phyloP scores from a whole-genome alignment of 2,113 vertebrate genomes.

The Mastomys natalensis region DNA sequence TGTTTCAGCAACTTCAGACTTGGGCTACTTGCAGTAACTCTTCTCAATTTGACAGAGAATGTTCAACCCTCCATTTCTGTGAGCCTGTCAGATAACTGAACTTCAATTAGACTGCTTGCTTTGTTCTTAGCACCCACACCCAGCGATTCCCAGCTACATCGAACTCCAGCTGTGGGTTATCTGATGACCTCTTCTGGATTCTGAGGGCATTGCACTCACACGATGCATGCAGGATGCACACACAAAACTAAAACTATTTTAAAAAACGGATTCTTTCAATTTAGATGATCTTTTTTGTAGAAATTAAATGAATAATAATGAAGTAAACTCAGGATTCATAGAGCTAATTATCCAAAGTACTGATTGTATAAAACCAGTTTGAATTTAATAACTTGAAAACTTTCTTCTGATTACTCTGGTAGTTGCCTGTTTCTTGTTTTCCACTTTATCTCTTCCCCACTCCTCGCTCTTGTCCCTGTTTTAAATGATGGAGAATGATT shows the following conservation, averaged over 20 bases:
- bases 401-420: background rate
- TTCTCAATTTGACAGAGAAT: slow-evolving; percentile 38
- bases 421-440: background rate
- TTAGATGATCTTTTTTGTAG: background rate
- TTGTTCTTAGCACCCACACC: background rate
- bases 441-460: no score
- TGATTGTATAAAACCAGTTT: background rate
- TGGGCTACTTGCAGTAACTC: background rate
- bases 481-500: background rate
- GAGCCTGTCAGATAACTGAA: background rate
- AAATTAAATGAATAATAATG: background rate
- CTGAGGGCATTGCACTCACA: background rate
- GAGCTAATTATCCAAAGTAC: background rate
- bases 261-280: background rate
- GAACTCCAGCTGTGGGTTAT: background rate
- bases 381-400: background rate
- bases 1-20: background rate
- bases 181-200: background rate
- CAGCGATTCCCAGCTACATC: background rate
- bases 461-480: background rate
- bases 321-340: background rate
- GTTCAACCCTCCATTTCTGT: background rate
- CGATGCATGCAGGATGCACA: background rate
- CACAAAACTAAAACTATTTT: background rate
- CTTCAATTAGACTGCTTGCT: background rate